phyloP scores from a whole-genome alignment of 2,797 vertebrate genomes.

The Bradypodion pumilum region DNA sequence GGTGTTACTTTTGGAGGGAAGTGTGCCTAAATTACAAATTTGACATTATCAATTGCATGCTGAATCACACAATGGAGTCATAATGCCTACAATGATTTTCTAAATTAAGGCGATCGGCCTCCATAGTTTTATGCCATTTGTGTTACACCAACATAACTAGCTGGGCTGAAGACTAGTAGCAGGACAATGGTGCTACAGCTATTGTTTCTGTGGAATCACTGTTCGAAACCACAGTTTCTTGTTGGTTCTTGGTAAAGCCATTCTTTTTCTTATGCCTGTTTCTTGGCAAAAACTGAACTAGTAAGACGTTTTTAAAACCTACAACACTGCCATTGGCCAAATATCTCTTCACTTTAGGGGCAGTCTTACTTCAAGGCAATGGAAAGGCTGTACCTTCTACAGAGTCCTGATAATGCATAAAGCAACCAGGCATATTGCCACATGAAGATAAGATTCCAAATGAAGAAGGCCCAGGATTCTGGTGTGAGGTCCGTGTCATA shows the following conservation, averaged over 20 bases:
- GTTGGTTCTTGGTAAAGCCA: not conserved
- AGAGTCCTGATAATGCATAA: constrained; percentile 56
- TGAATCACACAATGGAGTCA: no score
- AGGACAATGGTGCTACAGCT: not conserved
- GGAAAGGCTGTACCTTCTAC: constrained; percentile 54
- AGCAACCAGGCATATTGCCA: constrained; percentile 68
- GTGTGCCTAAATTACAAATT: no score
- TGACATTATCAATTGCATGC: no score
- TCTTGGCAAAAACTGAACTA: not conserved
- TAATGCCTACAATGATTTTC: no score
- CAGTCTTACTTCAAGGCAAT: accelerated
- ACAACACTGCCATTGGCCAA: not conserved
- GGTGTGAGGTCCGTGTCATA: constrained; percentile 65
- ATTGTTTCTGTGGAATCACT: not conserved
- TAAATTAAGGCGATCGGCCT: no score
- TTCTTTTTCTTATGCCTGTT: not conserved
- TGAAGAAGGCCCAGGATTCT: constrained; percentile 64
- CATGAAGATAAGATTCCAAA: constrained; percentile 66
- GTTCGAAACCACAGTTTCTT: not conserved
- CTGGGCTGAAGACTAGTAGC: not conserved
- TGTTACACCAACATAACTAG: no score
- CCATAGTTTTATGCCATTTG: no score
- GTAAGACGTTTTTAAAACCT: not conserved
- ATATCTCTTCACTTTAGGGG: not conserved
- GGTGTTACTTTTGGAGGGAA: no score